Evolutionary conservation across 2,888 invertebrate species (phyloP).

Genomic region (Sminthurides aquaticus): DNA sequence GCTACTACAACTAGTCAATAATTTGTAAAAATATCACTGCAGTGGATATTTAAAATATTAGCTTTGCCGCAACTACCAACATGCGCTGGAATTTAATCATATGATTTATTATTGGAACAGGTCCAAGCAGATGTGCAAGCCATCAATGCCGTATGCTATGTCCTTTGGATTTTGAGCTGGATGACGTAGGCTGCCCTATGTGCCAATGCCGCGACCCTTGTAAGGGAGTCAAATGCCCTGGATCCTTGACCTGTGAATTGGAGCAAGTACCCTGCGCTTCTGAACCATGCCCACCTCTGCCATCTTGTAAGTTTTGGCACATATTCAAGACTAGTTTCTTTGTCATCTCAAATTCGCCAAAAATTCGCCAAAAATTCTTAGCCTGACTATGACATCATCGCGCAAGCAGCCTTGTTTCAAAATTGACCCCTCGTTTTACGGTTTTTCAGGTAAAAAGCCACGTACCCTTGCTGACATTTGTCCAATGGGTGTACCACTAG

Average conservation of each 20-base stretch:
- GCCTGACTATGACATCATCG: too few relatives aligned
- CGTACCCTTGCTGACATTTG: slow-evolving; percentile 68
- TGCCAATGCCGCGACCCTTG: slow-evolving; percentile 55
- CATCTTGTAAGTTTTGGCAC: slow-evolving; percentile 60
- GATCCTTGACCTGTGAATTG: slow-evolving; percentile 66
- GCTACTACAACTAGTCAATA: too few relatives aligned
- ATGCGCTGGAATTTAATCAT: not conserved
- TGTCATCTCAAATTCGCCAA: not conserved
- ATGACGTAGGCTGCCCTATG: slow-evolving; percentile 62
- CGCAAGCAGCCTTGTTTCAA: too few relatives aligned
- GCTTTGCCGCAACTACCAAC: too few relatives aligned
- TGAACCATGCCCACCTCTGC: slow-evolving; percentile 75
- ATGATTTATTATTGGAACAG: slow-evolving; percentile 42
- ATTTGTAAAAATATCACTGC: too few relatives aligned
- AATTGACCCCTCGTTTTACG: too few relatives aligned
- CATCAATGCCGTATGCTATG: slow-evolving; percentile 81
- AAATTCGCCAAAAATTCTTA: too few relatives aligned
- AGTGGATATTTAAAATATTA: too few relatives aligned
- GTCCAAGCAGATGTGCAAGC: slow-evolving; percentile 64
- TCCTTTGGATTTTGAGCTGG: slow-evolving; percentile 68
- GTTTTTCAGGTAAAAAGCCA: slow-evolving; percentile 67
- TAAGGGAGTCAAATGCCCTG: slow-evolving; percentile 61
- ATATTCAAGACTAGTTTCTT: not conserved
- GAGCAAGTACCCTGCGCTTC: slow-evolving; percentile 69
- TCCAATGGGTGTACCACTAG: slow-evolving; percentile 61